Evolutionary conservation across 2,888 invertebrate species (phyloP).

Genomic region (Isotomurus palustris): DNA sequence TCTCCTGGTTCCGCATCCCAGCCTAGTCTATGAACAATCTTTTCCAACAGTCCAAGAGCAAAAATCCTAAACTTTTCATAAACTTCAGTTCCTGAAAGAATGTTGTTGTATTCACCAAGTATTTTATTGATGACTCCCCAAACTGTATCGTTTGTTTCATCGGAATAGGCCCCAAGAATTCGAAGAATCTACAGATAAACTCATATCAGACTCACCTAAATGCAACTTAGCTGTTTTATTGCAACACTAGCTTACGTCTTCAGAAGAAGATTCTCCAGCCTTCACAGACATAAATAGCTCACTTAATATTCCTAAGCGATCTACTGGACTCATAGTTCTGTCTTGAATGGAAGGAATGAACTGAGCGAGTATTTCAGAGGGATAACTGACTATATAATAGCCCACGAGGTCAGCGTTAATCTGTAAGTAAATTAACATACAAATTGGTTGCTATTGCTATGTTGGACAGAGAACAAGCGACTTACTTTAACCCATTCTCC

Average conservation of each 20-base stretch:
- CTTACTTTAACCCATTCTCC: conserved; percentile 76
- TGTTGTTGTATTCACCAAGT: conserved; percentile 65
- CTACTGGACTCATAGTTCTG: conserved; percentile 75
- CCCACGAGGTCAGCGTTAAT: conserved; percentile 81
- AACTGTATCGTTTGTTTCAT: conserved; percentile 86
- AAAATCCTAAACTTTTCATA: conserved; percentile 69
- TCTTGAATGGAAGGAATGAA: conserved; percentile 75
- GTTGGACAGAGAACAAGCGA: not conserved
- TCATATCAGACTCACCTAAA: not conserved
- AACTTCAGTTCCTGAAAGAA: conserved; percentile 76
- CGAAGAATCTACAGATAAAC: conserved; percentile 54
- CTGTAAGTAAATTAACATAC: conserved; percentile 8
- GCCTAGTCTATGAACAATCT: conserved; percentile 69
- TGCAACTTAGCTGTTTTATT: not conserved
- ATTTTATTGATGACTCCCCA: conserved; percentile 81
- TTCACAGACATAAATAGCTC: conserved; percentile 84
- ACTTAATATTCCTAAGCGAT: conserved; percentile 81
- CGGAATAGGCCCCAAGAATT: conserved; percentile 73
- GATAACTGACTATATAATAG: conserved; percentile 83
- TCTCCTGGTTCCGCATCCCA: conserved; percentile 81
- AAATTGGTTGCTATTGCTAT: not conserved
- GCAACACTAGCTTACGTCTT: conserved; percentile 58
- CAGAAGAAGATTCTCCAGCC: conserved; percentile 76
- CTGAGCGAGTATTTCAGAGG: conserved; percentile 65
- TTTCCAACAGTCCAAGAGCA: conserved; percentile 67